These are phyloP conservation scores for Solea senegalensis DNA, from an alignment of 2,113 vertebrate species.

Conservation along the genomic window DNA sequence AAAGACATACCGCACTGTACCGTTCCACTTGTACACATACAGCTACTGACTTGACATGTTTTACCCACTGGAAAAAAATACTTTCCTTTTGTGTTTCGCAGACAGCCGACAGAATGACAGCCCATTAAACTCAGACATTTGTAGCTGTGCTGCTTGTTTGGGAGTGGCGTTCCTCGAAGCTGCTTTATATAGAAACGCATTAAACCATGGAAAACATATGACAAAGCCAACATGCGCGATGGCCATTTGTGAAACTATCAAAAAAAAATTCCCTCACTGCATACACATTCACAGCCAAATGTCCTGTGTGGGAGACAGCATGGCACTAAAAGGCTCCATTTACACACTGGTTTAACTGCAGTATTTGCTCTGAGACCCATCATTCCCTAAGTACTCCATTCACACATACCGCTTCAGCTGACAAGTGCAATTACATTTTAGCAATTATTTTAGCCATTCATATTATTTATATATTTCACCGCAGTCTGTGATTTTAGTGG, in stretches of 20 bases:
- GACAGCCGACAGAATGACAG: too few relatives aligned
- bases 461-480: conserved; percentile 69
- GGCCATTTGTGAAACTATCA: conserved; percentile 28
- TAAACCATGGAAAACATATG: too few relatives aligned
- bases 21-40: too few relatives aligned
- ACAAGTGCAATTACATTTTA: conserved; percentile 64
- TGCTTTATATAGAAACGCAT: too few relatives aligned
- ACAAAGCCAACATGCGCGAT: conserved; percentile 19
- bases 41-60: too few relatives aligned
- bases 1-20: too few relatives aligned
- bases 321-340: conserved; percentile 78
- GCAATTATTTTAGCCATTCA: conserved; percentile 73
- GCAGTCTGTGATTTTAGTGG: conserved; percentile 52
- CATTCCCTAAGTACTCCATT: conserved; percentile 76
- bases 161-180: too few relatives aligned
- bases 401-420: conserved; percentile 64
- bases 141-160: too few relatives aligned
- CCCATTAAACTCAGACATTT: too few relatives aligned
- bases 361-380: conserved; percentile 75
- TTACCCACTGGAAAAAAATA: too few relatives aligned
- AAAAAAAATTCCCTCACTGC: conserved; percentile 66
- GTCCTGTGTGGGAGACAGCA: conserved; percentile 74
- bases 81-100: too few relatives aligned
- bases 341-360: conserved; percentile 79
- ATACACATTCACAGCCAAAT: conserved; percentile 60